Conservation (phyloP, 2,888 invertebrate genomes). For the Spodoptera littoralis region DNA sequence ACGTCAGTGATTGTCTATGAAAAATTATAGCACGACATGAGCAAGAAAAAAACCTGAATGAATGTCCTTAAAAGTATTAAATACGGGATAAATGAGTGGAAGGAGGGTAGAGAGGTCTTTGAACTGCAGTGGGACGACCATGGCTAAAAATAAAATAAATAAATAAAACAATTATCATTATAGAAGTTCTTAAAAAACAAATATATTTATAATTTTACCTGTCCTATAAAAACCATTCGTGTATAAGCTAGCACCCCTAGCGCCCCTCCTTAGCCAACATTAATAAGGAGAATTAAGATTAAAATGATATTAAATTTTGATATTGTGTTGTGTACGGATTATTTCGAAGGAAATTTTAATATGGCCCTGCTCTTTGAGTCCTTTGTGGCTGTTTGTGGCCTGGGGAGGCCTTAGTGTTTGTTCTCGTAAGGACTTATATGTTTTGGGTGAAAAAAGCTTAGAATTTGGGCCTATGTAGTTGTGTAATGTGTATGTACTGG, state of each 20-base stretch:
- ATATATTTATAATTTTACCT: no score
- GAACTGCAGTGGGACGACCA: no score
- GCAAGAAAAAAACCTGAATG: no score
- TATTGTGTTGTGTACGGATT: constrained; percentile 88
- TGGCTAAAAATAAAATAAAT: no score
- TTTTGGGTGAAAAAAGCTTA: constrained; percentile 43
- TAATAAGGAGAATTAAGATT: constrained; percentile 89
- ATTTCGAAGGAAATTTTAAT: constrained; percentile 85
- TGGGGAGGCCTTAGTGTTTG: constrained; percentile 48
- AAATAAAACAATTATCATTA: no score
- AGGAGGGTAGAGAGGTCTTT: no score
- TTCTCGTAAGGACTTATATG: constrained; percentile 42
- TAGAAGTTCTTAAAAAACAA: no score
- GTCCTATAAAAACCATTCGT: not conserved
- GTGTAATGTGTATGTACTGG: no score
- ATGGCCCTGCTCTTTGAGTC: constrained; percentile 78
- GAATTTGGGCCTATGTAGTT: not conserved
- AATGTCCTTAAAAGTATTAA: no score
- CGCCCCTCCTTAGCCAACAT: constrained; percentile 83
- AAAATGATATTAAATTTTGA: constrained; percentile 89
- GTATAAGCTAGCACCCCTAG: constrained; percentile 51
- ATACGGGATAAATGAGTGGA: no score
- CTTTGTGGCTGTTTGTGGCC: constrained; percentile 66
- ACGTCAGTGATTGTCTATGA: no score
- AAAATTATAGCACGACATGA: no score